Percentiles rank a stretch among this genome's conserved stretches.
phyloP scores from a whole-genome alignment of 2,113 vertebrate genomes.

The Strix uralensis region DNA sequence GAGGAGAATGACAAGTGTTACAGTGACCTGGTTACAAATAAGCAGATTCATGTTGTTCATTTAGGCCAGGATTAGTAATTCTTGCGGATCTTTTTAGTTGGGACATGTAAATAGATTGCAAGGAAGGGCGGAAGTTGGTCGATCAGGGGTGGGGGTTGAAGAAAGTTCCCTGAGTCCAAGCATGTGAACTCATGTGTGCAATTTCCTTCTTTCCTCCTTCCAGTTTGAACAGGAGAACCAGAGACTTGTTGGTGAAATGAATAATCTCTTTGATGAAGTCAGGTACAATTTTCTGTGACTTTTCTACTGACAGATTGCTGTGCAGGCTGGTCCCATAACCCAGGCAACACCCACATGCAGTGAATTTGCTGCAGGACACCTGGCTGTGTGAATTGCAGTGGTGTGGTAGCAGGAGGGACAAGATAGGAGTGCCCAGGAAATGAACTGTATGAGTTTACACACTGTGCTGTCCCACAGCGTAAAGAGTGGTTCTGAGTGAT shows the following conservation, averaged over 20 bases:
- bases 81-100: not conserved
- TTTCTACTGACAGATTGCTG: fast-evolving
- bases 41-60: not conserved
- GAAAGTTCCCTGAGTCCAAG: not conserved
- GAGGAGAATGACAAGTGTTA: not conserved
- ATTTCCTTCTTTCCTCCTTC: not conserved
- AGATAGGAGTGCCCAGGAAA: fast-evolving
- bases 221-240: slow-evolving; percentile 98
- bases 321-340: fast-evolving
- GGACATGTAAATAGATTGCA: not conserved
- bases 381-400: fast-evolving
- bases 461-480: not conserved
- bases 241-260: slow-evolving; percentile 94
- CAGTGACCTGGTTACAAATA: not conserved
- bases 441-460: fast-evolving
- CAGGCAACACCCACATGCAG: not conserved
- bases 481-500: not conserved
- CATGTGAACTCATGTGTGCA: not conserved
- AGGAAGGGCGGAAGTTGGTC: not conserved
- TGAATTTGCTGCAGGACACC: not conserved
- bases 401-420: not conserved
- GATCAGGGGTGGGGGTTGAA: not conserved
- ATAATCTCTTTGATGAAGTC: slow-evolving; percentile 93
- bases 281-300: slow-evolving; percentile 70
- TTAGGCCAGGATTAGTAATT: not conserved